Evolutionary conservation across 2,797 vertebrate species (phyloP), one percentile per base, ranked within the genome.

Genomic region (Sebastes reedi): DNA sequence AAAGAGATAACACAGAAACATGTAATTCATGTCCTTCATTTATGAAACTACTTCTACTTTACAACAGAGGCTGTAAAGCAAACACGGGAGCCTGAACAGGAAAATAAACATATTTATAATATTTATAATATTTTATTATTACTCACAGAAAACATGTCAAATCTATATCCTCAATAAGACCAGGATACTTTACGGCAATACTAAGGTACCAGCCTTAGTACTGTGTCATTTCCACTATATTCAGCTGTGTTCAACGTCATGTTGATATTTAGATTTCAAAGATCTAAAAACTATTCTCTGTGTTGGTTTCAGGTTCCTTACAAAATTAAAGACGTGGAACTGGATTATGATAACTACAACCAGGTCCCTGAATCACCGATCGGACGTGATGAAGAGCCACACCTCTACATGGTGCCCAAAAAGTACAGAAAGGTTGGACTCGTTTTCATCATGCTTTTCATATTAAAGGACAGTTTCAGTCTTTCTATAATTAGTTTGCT

Each of bases 391-490:
- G 98, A 99, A 87, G 97, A 99, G 85, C 97, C 98, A 0, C 98
- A 99, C 75, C 97, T 98, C 75, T 98, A 98, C 89, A 98, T 97
- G 97, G 97, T 99, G 81, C 96, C 97, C 78, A 99, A 99, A 94
- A 99, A 99, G 89, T 99, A 97, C 92, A 95, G 98, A 86, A 99
- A 99, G 97, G 99, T 99, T 50, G 2, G 76, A n/a, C 20, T 52
- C 8, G 25, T 24, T 24, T 71, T 54, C 3, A 22, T 50, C 14
- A 5, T 54, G 1, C 0, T 64, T 77, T 60, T 67, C 5, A 30
- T 20, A 18, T 62, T 22, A 14, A 64, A 39, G 5, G 8, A 61
- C 6, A 14, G 0, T 20, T 50, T 8, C 8, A 3, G 18, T 50
- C 46, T 50, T 50, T 50, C 18, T 50, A 8, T 50, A 18, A 50